Evolutionary conservation across 2,113 vertebrate genomes (phyloP).

Genomic region (Carassius gibelio): DNA sequence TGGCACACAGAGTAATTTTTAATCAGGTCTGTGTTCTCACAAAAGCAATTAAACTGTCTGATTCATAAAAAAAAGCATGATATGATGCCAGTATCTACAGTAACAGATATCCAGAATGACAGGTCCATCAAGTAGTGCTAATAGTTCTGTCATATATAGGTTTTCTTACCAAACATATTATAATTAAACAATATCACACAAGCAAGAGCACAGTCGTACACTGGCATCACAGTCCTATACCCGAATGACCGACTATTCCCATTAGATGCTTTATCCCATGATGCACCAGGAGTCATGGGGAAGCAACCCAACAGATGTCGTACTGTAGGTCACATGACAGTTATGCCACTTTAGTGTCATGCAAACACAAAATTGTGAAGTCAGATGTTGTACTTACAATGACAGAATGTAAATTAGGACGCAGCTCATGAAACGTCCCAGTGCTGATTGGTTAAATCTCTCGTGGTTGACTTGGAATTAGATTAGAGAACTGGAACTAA

Average conservation of each 20-base stretch:
- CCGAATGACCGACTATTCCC: not conserved
- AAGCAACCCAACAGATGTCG: no score
- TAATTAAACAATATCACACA: not conserved
- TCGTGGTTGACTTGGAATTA: not conserved
- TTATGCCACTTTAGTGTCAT: not conserved
- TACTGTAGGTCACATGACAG: no score
- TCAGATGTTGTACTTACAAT: not conserved
- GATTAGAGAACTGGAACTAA: not conserved
- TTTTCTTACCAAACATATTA: not conserved
- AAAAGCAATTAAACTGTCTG: not conserved
- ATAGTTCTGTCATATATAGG: not conserved
- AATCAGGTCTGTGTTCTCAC: conserved; percentile 1
- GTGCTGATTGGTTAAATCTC: not conserved
- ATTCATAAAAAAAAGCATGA: not conserved
- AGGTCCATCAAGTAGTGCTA: not conserved
- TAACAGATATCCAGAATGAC: not conserved
- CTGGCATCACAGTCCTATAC: not conserved
- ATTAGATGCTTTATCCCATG: not conserved
- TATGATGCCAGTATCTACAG: not conserved
- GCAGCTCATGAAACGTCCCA: not conserved
- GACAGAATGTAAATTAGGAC: not conserved
- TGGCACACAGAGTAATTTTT: not conserved
- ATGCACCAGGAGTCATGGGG: not conserved
- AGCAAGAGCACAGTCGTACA: not conserved
- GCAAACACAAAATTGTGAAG: not conserved